These are phyloP conservation scores for Selenia dentaria DNA, from an alignment of 2,888 invertebrate species.

Conservation along the genomic window DNA sequence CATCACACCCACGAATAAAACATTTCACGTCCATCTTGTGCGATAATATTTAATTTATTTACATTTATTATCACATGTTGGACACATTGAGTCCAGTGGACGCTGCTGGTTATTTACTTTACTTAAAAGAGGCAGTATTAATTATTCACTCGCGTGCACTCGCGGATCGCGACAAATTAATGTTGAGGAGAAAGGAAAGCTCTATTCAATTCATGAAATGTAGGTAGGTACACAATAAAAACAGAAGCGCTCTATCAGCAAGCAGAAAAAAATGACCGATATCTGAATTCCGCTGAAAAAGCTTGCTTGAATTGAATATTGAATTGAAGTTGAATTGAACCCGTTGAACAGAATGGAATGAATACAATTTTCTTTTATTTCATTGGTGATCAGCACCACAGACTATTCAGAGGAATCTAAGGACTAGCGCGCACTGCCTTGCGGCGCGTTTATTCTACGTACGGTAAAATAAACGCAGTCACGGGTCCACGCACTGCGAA, in stretches of 20 bases:
- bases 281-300: conserved; percentile 32
- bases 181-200: conserved; percentile 22
- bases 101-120: neutral
- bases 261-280: conserved; percentile 20
- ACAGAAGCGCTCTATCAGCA: conserved; percentile 19
- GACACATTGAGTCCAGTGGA: conserved; percentile 30
- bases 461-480: too few relatives aligned
- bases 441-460: too few relatives aligned
- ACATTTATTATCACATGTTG: conserved; percentile 74
- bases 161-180: conserved; percentile 37
- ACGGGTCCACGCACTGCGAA: too few relatives aligned
- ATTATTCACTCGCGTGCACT: too few relatives aligned
- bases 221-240: conserved; percentile 37
- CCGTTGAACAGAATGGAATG: too few relatives aligned
- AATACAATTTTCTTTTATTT: too few relatives aligned
- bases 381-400: too few relatives aligned
- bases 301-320: conserved; percentile 30
- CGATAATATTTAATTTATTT: conserved; percentile 64
- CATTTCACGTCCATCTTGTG: conserved; percentile 72
- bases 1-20: conserved; percentile 63
- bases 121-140: too few relatives aligned
- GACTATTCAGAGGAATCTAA: too few relatives aligned
- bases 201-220: conserved; percentile 24
- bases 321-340: too few relatives aligned
- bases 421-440: too few relatives aligned